Evolutionary conservation across 2,113 vertebrate genomes (phyloP), one percentile per base, ranked within the genome.

Genomic region (Cyprinodon tularosa): DNA sequence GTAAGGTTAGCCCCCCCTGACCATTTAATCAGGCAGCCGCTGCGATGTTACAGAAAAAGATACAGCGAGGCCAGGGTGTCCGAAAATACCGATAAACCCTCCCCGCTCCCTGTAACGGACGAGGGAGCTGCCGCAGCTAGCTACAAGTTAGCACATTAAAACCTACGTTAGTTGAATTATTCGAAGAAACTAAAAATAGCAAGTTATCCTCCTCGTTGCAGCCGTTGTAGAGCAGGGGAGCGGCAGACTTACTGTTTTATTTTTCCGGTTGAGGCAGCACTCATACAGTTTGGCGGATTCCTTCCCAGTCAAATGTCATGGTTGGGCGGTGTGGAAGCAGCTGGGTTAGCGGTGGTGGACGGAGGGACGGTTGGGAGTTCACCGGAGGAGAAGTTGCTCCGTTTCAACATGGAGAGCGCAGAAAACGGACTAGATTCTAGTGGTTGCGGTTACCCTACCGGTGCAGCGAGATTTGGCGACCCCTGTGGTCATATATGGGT

Each of bases 361-460:
- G 45, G 63, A 66, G 44, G 68, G 76, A 74, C 74, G 72, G 74
- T 60, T 1, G 57, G 29, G 69, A 71, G 71, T 68, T 72, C 64
- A 67, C 47, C 76, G 68, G 47, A 62, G 84, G 73, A 88, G 83
- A 91, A 91, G 81, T 89, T 88, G 82, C 71, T 82, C 72, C 22
- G 78, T 82, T 79, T 80, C 85, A 91, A 92, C 80, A 90, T 88
- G 88, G 84, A 92, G 90, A 84, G 86, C 45, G 72, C 36, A 74
- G 29, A 72, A 79, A 82, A 62, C 3, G 40, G 82, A 81, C 76
- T 68, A 77, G 74, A 65, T 74, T 78, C 84, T 85, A 9, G 39
- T 65, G 66, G 71, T 84, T 72, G 74, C 77, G 73, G 82, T 61
- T 82, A 75, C 65, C 62, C 67, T 13, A 61, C 64, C 53, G 37